These are phyloP conservation scores for Diadumene lineata DNA, from an alignment of 92 coral and sea anemone species.

Conservation along the genomic window DNA sequence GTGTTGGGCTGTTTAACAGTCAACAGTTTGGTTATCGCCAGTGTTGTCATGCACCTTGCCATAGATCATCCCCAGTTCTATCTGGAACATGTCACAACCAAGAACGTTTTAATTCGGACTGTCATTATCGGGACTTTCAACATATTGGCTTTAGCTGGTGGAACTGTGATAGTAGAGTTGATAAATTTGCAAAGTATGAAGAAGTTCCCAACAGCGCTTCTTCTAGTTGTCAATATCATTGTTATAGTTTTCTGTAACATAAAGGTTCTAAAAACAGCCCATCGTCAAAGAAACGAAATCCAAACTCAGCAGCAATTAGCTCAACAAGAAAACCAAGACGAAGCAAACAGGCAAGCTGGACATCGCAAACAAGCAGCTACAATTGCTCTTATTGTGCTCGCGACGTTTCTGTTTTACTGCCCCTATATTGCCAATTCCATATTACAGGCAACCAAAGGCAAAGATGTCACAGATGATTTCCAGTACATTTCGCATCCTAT, in stretches of 20 bases:
- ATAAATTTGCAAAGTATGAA: too few relatives aligned
- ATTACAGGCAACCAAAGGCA: not conserved
- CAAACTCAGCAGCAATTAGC: not conserved
- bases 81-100: not conserved
- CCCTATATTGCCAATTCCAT: not conserved
- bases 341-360: not conserved
- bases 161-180: not conserved
- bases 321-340: not conserved
- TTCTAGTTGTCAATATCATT: not conserved
- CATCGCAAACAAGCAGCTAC: not conserved
- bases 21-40: not conserved
- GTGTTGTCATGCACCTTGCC: conserved; percentile 10
- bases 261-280: conserved; percentile 4
- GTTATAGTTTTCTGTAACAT: not conserved
- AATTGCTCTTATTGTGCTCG: not conserved
- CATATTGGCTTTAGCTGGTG: not conserved
- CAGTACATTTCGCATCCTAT: not conserved
- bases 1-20: not conserved
- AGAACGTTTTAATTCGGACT: not conserved
- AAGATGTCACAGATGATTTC: conserved; percentile 1
- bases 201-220: not conserved
- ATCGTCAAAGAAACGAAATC: conserved; percentile 15
- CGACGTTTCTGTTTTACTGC: conserved; percentile 3
- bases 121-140: not conserved
- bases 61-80: conserved; percentile 7